These are phyloP conservation scores for Anguilla japonica DNA, from an alignment of 2,113 vertebrate genomes.

Conservation along the genomic window DNA sequence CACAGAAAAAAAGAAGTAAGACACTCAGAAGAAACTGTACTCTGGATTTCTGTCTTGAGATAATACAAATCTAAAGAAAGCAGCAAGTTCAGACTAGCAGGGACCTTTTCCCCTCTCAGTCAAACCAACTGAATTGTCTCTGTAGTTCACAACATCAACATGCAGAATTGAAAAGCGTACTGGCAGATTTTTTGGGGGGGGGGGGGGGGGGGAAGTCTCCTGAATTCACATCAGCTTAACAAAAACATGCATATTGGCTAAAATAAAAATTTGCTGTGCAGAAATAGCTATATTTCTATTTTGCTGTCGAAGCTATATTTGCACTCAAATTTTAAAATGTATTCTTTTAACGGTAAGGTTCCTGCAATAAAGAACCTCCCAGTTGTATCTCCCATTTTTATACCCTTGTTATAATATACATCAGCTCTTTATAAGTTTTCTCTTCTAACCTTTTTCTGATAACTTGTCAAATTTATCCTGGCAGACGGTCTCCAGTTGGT, in stretches of 20 bases:
- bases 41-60: background rate
- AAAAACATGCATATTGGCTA: background rate
- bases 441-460: conserved; percentile 33
- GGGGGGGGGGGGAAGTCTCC: no score
- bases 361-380: background rate
- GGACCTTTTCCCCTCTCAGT: background rate
- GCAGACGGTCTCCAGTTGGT: conserved; percentile 42
- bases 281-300: background rate
- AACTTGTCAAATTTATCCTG: conserved; percentile 36
- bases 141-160: background rate
- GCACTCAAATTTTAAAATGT: background rate
- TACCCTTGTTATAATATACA: background rate
- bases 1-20: background rate
- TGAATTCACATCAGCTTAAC: no score
- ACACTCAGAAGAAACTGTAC: background rate
- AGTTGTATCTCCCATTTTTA: background rate
- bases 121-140: no score
- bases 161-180: background rate
- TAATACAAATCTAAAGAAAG: background rate
- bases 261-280: background rate
- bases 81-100: background rate
- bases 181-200: background rate
- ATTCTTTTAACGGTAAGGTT: background rate
- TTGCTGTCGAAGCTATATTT: background rate
- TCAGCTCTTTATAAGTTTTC: no score